Evolutionary conservation across 1,140 invertebrate genomes (phyloP).

Genomic region (Bradysia coprophila): DNA sequence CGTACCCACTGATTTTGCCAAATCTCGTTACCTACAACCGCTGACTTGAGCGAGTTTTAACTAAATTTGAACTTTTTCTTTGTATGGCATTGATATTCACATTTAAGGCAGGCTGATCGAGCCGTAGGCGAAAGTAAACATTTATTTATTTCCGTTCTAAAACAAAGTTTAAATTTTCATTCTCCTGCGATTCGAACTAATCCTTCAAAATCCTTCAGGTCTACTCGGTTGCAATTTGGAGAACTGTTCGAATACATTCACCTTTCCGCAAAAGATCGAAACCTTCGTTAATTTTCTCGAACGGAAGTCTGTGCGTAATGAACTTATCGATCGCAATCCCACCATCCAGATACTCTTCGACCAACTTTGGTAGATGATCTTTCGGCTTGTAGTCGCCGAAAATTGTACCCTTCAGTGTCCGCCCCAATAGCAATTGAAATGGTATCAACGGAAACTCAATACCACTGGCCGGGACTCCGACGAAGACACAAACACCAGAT

Average conservation of each 20-base stretch:
- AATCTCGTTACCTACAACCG: too few species aligned
- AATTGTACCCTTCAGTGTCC: constrained; percentile 87
- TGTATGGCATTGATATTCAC: too few species aligned
- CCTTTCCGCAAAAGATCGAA: constrained; percentile 74
- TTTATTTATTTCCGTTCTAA: too few species aligned
- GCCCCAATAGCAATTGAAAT: constrained; percentile 82
- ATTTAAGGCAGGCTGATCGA: too few species aligned
- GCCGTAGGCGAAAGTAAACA: too few species aligned
- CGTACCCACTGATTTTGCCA: too few species aligned
- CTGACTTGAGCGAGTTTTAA: too few species aligned
- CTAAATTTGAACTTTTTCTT: too few species aligned
- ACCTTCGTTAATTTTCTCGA: constrained; percentile 81
- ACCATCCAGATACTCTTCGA: constrained; percentile 73
- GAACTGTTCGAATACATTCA: constrained; percentile 44
- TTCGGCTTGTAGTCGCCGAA: constrained; percentile 93
- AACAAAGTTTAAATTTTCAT: too few species aligned
- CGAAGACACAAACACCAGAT: constrained; percentile 93
- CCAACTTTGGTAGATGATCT: constrained; percentile 83
- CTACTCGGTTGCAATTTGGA: too few species aligned
- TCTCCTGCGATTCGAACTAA: too few species aligned
- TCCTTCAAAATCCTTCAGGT: too few species aligned
- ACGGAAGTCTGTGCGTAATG: constrained; percentile 63
- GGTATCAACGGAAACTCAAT: constrained; percentile 87
- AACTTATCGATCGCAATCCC: constrained; percentile 88
- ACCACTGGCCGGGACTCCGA: constrained; percentile 84